Conservation (phyloP, 2,888 invertebrate species). For the Embidobia sp. region DNA sequence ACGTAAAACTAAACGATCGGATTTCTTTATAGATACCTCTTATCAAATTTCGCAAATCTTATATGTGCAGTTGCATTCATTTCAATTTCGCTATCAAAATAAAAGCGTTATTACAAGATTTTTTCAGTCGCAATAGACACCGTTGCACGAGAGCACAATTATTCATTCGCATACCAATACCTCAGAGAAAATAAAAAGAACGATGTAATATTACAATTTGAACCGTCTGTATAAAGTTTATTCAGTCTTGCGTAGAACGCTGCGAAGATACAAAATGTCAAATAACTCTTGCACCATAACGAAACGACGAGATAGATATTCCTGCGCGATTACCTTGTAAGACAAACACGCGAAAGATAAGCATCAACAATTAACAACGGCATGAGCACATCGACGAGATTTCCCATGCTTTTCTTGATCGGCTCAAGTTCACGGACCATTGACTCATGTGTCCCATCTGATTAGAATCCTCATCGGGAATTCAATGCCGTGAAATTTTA, state of each 20-base stretch:
- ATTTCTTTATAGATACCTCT: too few species aligned
- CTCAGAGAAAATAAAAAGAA: too few species aligned
- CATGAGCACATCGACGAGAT: conserved; percentile 42
- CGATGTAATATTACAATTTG: too few species aligned
- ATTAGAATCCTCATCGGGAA: conserved; percentile 38
- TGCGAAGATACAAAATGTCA: conserved; percentile 14
- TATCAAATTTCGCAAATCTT: too few species aligned
- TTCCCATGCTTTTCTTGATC: conserved; percentile 55
- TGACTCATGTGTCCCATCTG: conserved; percentile 53
- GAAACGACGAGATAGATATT: conserved; percentile 41
- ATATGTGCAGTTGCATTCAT: too few species aligned
- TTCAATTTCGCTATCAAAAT: too few species aligned
- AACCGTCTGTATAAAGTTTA: too few species aligned
- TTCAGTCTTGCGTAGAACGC: neutral
- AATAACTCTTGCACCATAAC: conserved; percentile 18
- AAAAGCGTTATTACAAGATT: too few species aligned
- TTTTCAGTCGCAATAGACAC: too few species aligned
- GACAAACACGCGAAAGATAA: conserved; percentile 56
- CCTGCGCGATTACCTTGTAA: conserved; percentile 36
- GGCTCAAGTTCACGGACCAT: conserved; percentile 56
- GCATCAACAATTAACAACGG: conserved; percentile 53
- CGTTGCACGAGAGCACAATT: too few species aligned
- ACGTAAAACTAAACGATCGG: too few species aligned
- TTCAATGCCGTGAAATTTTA: conserved; percentile 37
- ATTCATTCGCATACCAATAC: too few species aligned